phyloP scores from a whole-genome alignment of 2,888 invertebrate genomes.

The Oscheius onirici region DNA sequence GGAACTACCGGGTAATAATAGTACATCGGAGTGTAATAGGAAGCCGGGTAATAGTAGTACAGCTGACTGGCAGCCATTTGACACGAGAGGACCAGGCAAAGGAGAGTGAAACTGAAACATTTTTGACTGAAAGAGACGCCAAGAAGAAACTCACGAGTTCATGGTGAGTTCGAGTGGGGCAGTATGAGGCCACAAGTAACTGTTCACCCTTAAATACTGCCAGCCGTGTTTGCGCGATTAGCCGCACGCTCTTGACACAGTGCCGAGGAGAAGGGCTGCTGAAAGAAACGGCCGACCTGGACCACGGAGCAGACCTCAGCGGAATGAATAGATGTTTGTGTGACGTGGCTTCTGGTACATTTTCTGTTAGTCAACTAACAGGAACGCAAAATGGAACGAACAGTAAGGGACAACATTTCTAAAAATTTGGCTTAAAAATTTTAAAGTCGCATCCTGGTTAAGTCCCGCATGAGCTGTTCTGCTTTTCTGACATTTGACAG shows the following conservation, averaged over 20 bases:
- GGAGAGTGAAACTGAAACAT: conserved; percentile 40
- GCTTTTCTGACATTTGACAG: no score
- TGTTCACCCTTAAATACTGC: conserved; percentile 22
- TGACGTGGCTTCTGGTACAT: no score
- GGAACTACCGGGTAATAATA: conserved; percentile 40
- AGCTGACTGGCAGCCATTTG: conserved; percentile 36
- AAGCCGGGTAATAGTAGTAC: conserved; percentile 48
- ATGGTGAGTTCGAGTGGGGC: conserved; percentile 25
- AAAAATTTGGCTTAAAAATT: no score
- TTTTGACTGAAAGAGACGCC: background rate
- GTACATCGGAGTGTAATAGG: conserved; percentile 46
- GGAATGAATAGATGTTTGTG: background rate
- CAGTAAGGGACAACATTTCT: no score
- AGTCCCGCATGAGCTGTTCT: no score
- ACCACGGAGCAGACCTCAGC: conserved; percentile 5
- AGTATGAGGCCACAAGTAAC: conserved; percentile 13
- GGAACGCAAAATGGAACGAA: no score
- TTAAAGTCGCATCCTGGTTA: no score
- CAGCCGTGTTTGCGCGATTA: conserved; percentile 26
- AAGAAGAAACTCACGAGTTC: conserved; percentile 20
- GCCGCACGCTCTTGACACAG: conserved; percentile 28
- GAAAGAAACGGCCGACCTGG: conserved; percentile 16
- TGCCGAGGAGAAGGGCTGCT: conserved; percentile 21
- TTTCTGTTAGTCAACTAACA: no score
- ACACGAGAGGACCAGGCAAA: conserved; percentile 33